phyloP scores from a whole-genome alignment of 2,888 invertebrate species.

The Cyrtodaria siliqua region DNA sequence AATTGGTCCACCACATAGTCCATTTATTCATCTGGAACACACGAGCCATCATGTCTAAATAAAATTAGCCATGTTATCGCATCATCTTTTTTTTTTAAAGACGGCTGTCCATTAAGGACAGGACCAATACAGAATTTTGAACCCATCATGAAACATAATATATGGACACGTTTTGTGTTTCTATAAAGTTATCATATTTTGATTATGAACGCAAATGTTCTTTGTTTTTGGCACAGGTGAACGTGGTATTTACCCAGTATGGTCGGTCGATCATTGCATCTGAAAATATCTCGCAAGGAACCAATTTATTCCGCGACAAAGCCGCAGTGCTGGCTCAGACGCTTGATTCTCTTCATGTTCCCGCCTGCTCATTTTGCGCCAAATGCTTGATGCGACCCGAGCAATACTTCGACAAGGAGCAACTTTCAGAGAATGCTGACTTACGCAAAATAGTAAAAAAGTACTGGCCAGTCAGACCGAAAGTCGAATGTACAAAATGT shows the following conservation, averaged over 20 bases:
- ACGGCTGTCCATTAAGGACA: no score
- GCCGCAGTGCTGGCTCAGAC: slow-evolving; percentile 73
- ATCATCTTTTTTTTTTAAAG: no score
- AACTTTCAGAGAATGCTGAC: slow-evolving; percentile 53
- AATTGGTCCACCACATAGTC: no score
- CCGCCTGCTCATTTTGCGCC: slow-evolving; percentile 73
- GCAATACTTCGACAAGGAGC: slow-evolving; percentile 66
- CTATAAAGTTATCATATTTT: no score
- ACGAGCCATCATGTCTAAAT: no score
- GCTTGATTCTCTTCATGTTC: slow-evolving; percentile 59
- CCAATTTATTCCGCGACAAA: slow-evolving; percentile 69
- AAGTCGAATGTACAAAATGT: slow-evolving; percentile 68
- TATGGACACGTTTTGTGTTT: no score
- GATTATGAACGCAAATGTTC: no score
- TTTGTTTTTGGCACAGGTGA: slow-evolving; percentile 22
- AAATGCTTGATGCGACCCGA: slow-evolving; percentile 70
- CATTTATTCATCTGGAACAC: no score
- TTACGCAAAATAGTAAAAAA: slow-evolving; percentile 63
- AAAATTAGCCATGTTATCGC: no score
- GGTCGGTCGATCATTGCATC: slow-evolving; percentile 66
- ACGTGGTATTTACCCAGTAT: slow-evolving; percentile 63
- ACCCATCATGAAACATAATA: no score
- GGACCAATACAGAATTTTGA: no score
- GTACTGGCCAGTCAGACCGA: slow-evolving; percentile 65
- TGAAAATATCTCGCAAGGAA: slow-evolving; percentile 54